Conservation (phyloP, 2,113 vertebrate genomes). For the Pachycephala philippinensis region DNA sequence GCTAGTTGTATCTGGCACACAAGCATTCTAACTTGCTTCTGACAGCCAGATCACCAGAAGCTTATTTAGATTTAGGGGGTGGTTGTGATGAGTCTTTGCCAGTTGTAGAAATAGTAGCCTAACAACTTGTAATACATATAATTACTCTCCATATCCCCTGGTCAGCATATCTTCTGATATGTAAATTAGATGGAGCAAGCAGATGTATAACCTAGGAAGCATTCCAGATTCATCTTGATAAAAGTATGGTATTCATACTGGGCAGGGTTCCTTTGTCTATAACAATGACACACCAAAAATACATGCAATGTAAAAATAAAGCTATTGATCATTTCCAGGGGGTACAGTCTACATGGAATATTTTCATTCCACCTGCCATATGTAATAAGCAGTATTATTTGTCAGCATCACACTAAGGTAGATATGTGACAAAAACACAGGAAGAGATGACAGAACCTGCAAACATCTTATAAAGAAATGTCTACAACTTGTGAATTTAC, state of each 20-base stretch:
- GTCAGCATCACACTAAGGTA: background rate
- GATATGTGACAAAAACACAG: background rate
- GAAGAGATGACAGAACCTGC: background rate
- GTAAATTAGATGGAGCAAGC: constrained; percentile 64
- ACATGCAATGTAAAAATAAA: constrained; percentile 45
- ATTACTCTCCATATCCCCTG: constrained; percentile 66
- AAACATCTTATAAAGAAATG: background rate
- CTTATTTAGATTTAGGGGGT: constrained; percentile 64
- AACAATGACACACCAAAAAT: constrained; percentile 50
- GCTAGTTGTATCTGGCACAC: constrained; percentile 37
- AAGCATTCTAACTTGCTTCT: constrained; percentile 36
- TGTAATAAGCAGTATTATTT: background rate
- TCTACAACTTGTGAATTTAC: background rate
- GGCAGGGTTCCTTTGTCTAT: constrained; percentile 42
- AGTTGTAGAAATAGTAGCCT: constrained; percentile 68
- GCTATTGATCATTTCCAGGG: constrained; percentile 32
- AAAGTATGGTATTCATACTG: constrained; percentile 64
- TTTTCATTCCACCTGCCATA: background rate
- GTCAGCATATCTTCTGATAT: constrained; percentile 70
- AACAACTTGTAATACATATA: constrained; percentile 68
- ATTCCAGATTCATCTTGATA: constrained; percentile 68
- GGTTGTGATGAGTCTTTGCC: constrained; percentile 63
- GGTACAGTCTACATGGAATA: background rate
- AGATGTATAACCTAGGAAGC: constrained; percentile 70
- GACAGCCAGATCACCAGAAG: constrained; percentile 63